Evolutionary conservation across 2,888 invertebrate genomes (phyloP).

Genomic region (Nemurella pictetii): DNA sequence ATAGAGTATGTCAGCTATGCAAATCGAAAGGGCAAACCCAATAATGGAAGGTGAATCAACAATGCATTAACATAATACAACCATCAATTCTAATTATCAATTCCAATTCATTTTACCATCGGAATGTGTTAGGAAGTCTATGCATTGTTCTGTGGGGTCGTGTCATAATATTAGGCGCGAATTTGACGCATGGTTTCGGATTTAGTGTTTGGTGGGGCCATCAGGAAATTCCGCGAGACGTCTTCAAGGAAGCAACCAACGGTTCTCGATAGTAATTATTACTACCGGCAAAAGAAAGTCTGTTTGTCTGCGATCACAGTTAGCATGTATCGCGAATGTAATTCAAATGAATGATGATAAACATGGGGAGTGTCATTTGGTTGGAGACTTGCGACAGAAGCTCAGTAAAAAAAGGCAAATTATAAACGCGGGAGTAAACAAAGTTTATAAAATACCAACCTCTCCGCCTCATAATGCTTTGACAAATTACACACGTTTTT

Average conservation of each 20-base stretch:
- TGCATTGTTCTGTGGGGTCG: not conserved
- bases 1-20: not conserved
- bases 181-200: not conserved
- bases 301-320: too few relatives aligned
- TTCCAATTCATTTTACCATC: not conserved
- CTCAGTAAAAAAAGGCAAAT: not conserved
- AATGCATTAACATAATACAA: not conserved
- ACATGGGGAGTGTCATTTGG: not conserved
- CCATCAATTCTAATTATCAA: not conserved
- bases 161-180: not conserved
- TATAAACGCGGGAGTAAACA: not conserved
- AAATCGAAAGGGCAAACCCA: not conserved
- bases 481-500: not conserved
- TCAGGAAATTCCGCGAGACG: not conserved
- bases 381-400: not conserved
- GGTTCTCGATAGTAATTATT: too few relatives aligned
- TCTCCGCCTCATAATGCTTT: not conserved
- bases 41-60: conserved; percentile 16
- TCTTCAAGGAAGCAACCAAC: not conserved
- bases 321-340: too few relatives aligned
- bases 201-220: not conserved
- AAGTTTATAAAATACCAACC: not conserved
- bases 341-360: too few relatives aligned
- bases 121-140: not conserved
- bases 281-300: too few relatives aligned